A percentile compares a stretch with the other conserved stretches of the same genome.
Evolutionary conservation across 2,797 vertebrate genomes (phyloP).

Genomic region (Neosilurus hyrtlii): DNA sequence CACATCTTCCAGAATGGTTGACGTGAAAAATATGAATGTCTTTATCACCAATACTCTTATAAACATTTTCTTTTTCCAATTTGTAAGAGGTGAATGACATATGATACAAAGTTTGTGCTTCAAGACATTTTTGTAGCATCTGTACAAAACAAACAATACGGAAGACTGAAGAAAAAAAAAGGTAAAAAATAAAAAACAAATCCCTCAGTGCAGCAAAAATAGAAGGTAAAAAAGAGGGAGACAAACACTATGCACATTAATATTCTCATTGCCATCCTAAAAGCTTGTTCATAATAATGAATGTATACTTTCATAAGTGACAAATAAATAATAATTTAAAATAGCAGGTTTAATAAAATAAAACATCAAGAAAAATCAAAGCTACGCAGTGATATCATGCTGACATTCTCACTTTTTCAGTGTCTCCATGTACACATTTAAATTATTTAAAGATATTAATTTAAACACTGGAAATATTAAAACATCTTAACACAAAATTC

Average conservation of each 20-base stretch:
- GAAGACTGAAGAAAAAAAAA: constrained; percentile 72
- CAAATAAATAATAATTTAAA: constrained; percentile 40
- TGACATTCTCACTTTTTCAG: constrained; percentile 11
- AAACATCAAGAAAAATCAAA: constrained; percentile 43
- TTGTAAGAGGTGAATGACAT: constrained; percentile 74
- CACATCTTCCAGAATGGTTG: constrained; percentile 57
- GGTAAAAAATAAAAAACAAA: constrained; percentile 59
- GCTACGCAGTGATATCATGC: constrained; percentile 34
- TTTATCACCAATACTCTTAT: constrained; percentile 79
- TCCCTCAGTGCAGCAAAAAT: constrained; percentile 59
- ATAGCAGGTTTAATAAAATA: constrained; percentile 28
- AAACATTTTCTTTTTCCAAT: constrained; percentile 67
- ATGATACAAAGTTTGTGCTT: constrained; percentile 77
- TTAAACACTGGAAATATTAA: constrained; percentile 14
- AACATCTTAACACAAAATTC: constrained; percentile 25
- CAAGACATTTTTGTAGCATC: constrained; percentile 66
- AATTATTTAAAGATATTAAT: constrained; percentile 26
- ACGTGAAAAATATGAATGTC: constrained; percentile 82
- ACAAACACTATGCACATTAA: constrained; percentile 61
- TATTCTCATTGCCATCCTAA: constrained; percentile 56
- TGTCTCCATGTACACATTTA: not conserved
- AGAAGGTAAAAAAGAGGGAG: constrained; percentile 53
- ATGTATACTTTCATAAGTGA: constrained; percentile 47
- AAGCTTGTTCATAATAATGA: constrained; percentile 48
- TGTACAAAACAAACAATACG: constrained; percentile 75